Base-by-base conservation (phyloP, 2,113 vertebrate genomes). In the Aplodontia rufa region DNA sequence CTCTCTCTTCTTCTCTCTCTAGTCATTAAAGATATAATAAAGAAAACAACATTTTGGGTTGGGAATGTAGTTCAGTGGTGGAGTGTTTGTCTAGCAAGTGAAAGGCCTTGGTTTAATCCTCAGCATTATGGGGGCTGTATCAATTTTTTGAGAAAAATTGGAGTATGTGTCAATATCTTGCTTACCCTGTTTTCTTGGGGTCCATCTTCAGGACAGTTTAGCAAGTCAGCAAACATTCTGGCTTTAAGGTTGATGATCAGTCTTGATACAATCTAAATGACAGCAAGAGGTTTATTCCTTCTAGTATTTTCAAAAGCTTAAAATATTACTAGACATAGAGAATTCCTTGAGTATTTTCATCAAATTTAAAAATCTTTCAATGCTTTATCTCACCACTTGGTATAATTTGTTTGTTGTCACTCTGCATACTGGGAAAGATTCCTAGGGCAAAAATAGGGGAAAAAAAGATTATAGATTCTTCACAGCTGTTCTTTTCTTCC, bases 321-420 rank as follows among this genome's bases (percentile, higher is more conserved):
- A 83, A 78, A 62, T 69, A 37, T 55, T 75, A 10, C 16, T 49
- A 45, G 13, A 83, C 1, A 68, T 0, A 88, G 35, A 84, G 2
- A 40, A 42, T 66, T 90, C 30, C 68, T 75, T 42, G 30, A 1
- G 19, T 91, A 35, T 68, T 79, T 82, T 74, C 37, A 62, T 13
- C 58, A 40, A 32, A 19, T 19, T 83, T 75, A 42, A 28, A 28
- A 72, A 35, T 76, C 19, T 88, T 90, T 80, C 28, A 32, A 1
- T 72, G 14, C 11, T 45, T 96, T 32, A 83, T 90, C n/a, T 55
- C 17, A 55, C 58, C 17, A 3, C 5, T 3, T 32, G 26, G 32
- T 55, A 32, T 49, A 42, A 66, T 53, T 51, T 53, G 19, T 93
- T 92, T 94, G 19, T 93, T 92, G 93, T 90, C 16, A 82, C 5